Base-by-base conservation (phyloP, 2,888 invertebrate genomes). In the Aphrophora alni region DNA sequence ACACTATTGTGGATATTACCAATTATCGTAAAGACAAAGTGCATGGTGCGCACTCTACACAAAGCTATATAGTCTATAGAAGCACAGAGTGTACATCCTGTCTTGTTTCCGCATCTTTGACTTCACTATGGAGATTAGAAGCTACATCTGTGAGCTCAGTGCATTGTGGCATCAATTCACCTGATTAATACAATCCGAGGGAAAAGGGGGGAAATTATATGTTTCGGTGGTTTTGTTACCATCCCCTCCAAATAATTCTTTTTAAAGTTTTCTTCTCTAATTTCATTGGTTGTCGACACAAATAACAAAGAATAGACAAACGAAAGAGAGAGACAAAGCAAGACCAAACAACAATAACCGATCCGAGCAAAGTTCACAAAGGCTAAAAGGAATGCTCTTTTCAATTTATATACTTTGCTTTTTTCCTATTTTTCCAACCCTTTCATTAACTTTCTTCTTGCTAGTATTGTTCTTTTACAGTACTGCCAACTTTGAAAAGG, bases 221-320 rank as follows among this genome's bases (percentile, higher is more conserved):
- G 33, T 33, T 33, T 8, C 33, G 33, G 5, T 3, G 33, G 3
- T 8, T 5, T 8, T 8, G 5, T 8, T 8, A 33, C 33, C 33
- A 8, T 8, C 33, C 33, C 33, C 5, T 8, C 33, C 5, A 8
- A 33, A 33, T 33, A 33, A 33, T 33, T 33, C 33, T 33, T 33
- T 33, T 33, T 33, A 33, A 59, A 59, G 21, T 59, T 59, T 59
- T 59, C 59, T 59, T 59, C 59, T 59, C 21, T 59, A 59, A 59
- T 59, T 59, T 59, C 59, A 59, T 59, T 59, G 59, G 59, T 59
- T 59, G 59, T 59, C 59, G 59, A 59, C 59, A 59, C 59, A 59
- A 59, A 59, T 59, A 59, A 44, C 44, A 44, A 59, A 59, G 59
- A 1, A 21, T n/a, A 59, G 21, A 59, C 21, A 59, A 3, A 44